Conservation (phyloP, 2,888 invertebrate genomes). For the Oscheius sp. region DNA sequence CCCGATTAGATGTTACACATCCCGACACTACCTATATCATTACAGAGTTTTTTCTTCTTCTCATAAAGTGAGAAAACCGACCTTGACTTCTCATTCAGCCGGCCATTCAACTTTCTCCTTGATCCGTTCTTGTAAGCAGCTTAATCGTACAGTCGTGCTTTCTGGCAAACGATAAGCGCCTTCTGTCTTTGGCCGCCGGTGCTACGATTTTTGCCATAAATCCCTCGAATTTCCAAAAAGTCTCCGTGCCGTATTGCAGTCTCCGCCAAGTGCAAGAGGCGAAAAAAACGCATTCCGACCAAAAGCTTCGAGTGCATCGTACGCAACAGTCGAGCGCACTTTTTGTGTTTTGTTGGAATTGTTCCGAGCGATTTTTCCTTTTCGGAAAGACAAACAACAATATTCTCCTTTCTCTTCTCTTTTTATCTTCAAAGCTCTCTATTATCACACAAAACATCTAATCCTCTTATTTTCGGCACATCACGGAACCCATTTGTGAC, state of each 20-base stretch:
- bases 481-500: conserved; percentile 9
- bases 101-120: not conserved
- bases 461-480: conserved; percentile 15
- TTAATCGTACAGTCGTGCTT: conserved; percentile 11
- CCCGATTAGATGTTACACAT: not conserved
- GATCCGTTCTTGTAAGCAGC: conserved; percentile 24
- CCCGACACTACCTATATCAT: not conserved
- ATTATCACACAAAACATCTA: conserved; percentile 2
- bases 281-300: conserved; percentile 24
- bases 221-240: not conserved
- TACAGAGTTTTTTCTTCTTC: not conserved
- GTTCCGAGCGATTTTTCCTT: not conserved
- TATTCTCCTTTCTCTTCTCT: not conserved
- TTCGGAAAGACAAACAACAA: not conserved
- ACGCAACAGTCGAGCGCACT: conserved; percentile 15
- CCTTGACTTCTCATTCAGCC: not conserved
- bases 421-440: not conserved
- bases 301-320: conserved; percentile 25
- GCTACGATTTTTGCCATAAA: not conserved
- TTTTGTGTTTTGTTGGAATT: conserved; percentile 18
- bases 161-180: conserved; percentile 10
- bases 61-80: not conserved
- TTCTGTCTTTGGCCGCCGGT: not conserved
- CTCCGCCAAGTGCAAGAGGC: conserved; percentile 19
- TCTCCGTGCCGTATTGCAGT: not conserved